phyloP scores from a whole-genome alignment of 1,140 invertebrate species.

The Leptopilina clavipes region DNA sequence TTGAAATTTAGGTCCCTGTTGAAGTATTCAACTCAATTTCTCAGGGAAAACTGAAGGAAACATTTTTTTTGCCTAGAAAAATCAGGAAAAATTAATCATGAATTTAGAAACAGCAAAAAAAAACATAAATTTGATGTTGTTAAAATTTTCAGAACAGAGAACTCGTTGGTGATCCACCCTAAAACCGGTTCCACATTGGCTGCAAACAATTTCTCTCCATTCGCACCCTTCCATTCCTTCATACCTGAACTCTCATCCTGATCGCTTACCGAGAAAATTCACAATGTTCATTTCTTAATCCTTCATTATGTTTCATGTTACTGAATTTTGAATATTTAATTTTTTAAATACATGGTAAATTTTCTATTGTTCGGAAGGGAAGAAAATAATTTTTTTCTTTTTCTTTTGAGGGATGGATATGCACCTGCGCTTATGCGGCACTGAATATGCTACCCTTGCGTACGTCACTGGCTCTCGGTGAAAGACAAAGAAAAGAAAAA shows the following conservation, averaged over 20 bases:
- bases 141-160: background rate
- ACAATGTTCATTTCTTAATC: background rate
- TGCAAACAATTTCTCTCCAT: slow-evolving; percentile 29
- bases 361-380: background rate
- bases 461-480: background rate
- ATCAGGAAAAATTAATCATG: too few species aligned
- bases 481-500: too few species aligned
- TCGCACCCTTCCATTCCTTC: slow-evolving; percentile 22
- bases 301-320: background rate
- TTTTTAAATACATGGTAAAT: background rate
- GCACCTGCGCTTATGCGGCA: background rate
- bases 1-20: too few species aligned
- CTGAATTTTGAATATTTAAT: background rate
- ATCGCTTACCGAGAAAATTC: slow-evolving; percentile 19
- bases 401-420: background rate
- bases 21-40: too few species aligned
- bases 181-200: slow-evolving; percentile 21
- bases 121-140: background rate
- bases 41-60: too few species aligned
- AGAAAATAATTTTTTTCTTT: too few species aligned
- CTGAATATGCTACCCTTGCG: background rate
- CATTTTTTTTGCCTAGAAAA: too few species aligned
- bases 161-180: slow-evolving; percentile 19
- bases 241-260: background rate
- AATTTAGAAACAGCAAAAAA: too few species aligned